Conservation (phyloP, 2,888 invertebrate species). For the Acanthacorydalis orientalis region DNA sequence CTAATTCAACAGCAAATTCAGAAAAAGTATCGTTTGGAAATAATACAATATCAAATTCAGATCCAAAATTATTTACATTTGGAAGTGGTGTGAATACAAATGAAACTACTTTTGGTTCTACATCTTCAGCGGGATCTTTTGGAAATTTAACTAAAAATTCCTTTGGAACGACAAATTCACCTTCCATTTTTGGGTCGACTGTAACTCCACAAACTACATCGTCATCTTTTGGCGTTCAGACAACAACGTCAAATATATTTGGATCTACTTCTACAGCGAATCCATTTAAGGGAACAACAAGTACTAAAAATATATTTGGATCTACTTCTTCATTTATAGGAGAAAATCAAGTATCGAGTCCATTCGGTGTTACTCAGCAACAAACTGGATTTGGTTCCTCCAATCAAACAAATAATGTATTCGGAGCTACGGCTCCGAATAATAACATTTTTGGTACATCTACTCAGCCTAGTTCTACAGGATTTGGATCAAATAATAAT, state of each 20-base stretch:
- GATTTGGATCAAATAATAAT: background rate
- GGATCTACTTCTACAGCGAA: background rate
- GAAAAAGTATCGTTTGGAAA: conserved; percentile 1
- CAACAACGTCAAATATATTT: background rate
- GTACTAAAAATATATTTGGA: background rate
- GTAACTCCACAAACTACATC: background rate
- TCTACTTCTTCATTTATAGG: background rate
- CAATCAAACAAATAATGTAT: background rate
- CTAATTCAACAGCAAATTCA: background rate
- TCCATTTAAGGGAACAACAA: background rate
- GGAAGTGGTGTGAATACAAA: background rate
- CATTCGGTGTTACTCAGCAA: background rate
- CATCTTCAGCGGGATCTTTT: conserved; percentile 1
- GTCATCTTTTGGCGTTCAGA: background rate
- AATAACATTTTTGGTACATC: background rate
- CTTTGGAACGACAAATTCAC: background rate
- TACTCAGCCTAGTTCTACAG: background rate
- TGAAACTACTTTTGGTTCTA: background rate
- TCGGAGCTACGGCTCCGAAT: background rate
- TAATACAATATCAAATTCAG: background rate
- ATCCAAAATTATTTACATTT: too few species aligned
- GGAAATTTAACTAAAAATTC: background rate
- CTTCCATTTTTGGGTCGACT: background rate
- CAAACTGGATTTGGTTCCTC: background rate
- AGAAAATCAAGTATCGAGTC: too few species aligned